Conservation (phyloP, 1,140 invertebrate species). For the Drosophila prosaltans region DNA sequence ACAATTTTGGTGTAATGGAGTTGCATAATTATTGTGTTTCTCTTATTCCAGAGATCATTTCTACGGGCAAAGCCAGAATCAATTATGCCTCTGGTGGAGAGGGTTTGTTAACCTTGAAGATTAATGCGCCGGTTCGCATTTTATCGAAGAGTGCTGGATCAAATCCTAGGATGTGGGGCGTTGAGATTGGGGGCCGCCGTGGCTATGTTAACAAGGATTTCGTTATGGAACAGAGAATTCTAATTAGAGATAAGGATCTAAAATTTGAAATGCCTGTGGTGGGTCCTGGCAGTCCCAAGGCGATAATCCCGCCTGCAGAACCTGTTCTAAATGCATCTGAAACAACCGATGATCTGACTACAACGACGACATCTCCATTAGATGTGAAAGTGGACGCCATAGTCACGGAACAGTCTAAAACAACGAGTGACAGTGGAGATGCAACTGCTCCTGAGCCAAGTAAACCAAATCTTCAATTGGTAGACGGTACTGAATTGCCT, state of each 20-base stretch:
- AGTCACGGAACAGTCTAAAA: constrained; percentile 52
- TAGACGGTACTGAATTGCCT: constrained; percentile 71
- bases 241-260: constrained; percentile 45
- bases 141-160: constrained; percentile 89
- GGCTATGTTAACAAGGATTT: constrained; percentile 88
- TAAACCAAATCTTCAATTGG: constrained; percentile 46
- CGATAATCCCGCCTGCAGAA: neutral
- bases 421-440: constrained; percentile 13
- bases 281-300: constrained; percentile 27
- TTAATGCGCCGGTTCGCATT: constrained; percentile 86
- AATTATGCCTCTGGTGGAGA: constrained; percentile 85
- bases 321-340: constrained; percentile 64
- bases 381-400: constrained; percentile 48
- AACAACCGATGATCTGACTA: constrained; percentile 34
- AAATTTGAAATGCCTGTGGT: constrained; percentile 56
- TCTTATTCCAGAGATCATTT: constrained; percentile 86
- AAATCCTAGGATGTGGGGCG: constrained; percentile 88
- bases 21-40: constrained; percentile 31
- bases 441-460: constrained; percentile 45
- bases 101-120: constrained; percentile 86
- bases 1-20: constrained; percentile 11
- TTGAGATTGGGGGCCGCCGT: constrained; percentile 87
- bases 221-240: constrained; percentile 62
- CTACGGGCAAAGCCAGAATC: constrained; percentile 86
- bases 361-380: neutral